Conservation (phyloP, 2,113 vertebrate genomes). For the Castor canadensis region DNA sequence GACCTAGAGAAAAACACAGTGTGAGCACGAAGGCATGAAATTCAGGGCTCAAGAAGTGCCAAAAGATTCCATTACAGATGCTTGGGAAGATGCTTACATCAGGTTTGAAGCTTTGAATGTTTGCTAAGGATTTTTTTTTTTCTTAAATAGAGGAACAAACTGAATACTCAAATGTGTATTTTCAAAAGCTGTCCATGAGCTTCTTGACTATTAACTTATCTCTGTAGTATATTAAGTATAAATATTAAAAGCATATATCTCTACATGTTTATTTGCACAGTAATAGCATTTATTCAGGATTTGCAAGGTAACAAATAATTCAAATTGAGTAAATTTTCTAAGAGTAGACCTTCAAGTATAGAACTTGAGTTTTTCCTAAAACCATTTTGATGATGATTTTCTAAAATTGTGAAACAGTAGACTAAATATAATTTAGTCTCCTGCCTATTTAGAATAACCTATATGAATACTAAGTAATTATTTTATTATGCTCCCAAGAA, state of each 20-base stretch:
- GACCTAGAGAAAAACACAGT: not conserved
- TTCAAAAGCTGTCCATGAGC: not conserved
- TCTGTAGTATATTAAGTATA: not conserved
- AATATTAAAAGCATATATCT: not conserved
- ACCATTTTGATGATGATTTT: conserved; percentile 23
- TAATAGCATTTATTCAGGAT: not conserved
- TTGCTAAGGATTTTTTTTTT: conserved; percentile 18
- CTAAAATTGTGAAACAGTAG: conserved; percentile 18
- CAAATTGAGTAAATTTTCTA: conserved; percentile 14
- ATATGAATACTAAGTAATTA: not conserved
- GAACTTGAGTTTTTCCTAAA: conserved; percentile 22
- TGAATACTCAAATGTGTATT: not conserved
- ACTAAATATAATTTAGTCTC: conserved; percentile 16
- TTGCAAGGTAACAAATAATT: not conserved
- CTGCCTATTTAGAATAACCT: not conserved
- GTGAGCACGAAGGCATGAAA: not conserved
- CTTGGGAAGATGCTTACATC: not conserved
- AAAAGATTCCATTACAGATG: not conserved
- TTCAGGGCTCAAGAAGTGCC: not conserved
- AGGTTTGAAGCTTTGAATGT: not conserved
- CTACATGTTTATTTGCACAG: not conserved
- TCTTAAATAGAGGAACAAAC: too few relatives aligned
- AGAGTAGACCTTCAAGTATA: not conserved
- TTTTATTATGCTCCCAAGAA: conserved; percentile 24
- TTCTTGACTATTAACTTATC: not conserved